Percentiles rank a stretch among this genome's conserved stretches.
These are phyloP conservation scores for Onchidella celtica DNA, from an alignment of 2,888 invertebrate genomes.

Conservation along the genomic window DNA sequence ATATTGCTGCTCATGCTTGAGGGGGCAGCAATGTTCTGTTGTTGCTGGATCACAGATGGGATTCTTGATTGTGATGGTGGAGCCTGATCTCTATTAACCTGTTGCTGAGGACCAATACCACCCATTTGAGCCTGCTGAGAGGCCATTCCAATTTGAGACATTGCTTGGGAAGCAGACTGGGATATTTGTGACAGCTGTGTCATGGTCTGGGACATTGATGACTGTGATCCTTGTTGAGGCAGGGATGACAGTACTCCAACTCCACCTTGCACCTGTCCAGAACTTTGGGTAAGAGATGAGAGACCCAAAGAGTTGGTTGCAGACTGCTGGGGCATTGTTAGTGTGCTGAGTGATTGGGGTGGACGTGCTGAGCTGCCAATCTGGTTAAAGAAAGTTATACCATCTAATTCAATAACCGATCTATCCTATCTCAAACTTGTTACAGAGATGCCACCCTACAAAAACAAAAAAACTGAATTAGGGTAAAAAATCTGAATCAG, in stretches of 20 bases:
- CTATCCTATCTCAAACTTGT: not conserved
- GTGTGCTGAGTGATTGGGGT: constrained; percentile 32
- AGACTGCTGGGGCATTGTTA: constrained; percentile 49
- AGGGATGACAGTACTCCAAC: constrained; percentile 39
- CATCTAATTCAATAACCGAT: not conserved
- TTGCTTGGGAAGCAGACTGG: constrained; percentile 53
- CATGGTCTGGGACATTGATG: constrained; percentile 46
- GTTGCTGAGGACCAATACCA: constrained; percentile 52
- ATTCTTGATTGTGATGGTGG: constrained; percentile 47
- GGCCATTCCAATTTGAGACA: constrained; percentile 35
- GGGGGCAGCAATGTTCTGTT: constrained; percentile 42
- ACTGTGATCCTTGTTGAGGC: constrained; percentile 42
- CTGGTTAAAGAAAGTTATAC: no score
- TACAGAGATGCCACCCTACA: no score
- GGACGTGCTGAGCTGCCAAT: constrained; percentile 67
- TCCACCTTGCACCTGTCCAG: constrained; percentile 32
- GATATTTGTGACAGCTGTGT: constrained; percentile 56
- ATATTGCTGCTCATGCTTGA: constrained; percentile 55
- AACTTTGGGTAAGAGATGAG: constrained; percentile 46
- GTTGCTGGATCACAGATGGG: constrained; percentile 47
- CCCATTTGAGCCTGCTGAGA: constrained; percentile 46
- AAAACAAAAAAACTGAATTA: no score
- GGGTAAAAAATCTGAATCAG: no score
- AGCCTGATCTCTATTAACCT: constrained; percentile 52
- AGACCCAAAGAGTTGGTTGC: constrained; percentile 55